Conservation (phyloP, 2,113 vertebrate genomes). For the Psephotus haematonotus region DNA sequence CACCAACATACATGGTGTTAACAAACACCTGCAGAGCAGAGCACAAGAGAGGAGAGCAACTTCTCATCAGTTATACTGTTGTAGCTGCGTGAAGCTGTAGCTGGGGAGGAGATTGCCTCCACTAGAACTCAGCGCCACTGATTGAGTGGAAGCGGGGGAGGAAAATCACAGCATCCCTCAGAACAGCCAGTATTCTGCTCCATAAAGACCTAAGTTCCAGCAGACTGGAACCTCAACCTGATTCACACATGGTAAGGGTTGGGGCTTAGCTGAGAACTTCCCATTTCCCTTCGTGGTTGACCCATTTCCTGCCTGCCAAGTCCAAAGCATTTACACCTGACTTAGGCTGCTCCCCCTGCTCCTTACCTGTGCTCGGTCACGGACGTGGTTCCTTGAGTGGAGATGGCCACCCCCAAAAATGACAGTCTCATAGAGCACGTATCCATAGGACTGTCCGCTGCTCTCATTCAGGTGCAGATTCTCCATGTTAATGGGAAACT, state of each 20-base stretch:
- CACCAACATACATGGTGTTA: conserved; percentile 85
- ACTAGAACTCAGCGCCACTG: background rate
- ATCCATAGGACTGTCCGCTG: conserved; percentile 89
- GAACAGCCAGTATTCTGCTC: background rate
- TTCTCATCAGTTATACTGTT: background rate
- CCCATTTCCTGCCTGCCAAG: background rate
- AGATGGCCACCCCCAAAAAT: conserved; percentile 82
- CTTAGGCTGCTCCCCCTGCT: background rate
- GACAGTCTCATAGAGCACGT: conserved; percentile 89
- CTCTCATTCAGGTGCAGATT: conserved; percentile 84
- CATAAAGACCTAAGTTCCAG: background rate
- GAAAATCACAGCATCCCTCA: background rate
- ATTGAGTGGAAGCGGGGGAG: background rate
- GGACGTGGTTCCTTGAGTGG: conserved; percentile 77
- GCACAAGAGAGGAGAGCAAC: background rate
- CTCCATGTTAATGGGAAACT: conserved; percentile 89
- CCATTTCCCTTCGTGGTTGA: background rate
- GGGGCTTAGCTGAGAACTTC: background rate
- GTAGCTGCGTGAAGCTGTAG: background rate
- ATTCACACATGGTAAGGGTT: background rate
- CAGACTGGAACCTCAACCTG: background rate
- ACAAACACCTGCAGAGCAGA: conserved; percentile 86
- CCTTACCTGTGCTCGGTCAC: conserved; percentile 88
- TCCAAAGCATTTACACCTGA: background rate
- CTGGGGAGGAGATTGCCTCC: background rate